Evolutionary conservation across 1,140 invertebrate genomes (phyloP).

Genomic region (Drosophila arawakana): DNA sequence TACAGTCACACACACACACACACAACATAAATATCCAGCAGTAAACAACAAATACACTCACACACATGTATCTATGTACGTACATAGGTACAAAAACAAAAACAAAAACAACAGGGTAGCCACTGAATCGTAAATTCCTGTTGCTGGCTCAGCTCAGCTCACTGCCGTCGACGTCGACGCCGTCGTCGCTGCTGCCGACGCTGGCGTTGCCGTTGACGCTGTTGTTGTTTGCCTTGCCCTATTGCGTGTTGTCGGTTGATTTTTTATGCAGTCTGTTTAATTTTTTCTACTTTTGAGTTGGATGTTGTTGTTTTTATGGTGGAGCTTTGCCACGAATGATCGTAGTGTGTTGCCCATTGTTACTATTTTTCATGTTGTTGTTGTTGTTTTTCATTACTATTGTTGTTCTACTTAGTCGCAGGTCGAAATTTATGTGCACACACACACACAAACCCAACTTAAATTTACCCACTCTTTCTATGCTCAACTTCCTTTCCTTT

Average conservation of each 20-base stretch:
- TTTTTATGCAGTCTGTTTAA: conserved; percentile 77
- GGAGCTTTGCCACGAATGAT: conserved; percentile 72
- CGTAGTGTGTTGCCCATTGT: conserved; percentile 58
- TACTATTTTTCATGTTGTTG: conserved; percentile 32
- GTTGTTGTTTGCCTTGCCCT: conserved; percentile 83
- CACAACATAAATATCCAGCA: conserved; percentile 40
- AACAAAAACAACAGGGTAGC: conserved; percentile 72
- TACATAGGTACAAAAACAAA: conserved; percentile 45
- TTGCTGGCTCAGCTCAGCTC: conserved; percentile 66
- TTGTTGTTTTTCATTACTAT: conserved; percentile 26
- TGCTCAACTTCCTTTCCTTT: conserved; percentile 61
- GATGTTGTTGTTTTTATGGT: conserved; percentile 53
- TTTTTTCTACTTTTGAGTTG: conserved; percentile 76
- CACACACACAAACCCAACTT: neutral
- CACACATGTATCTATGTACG: conserved; percentile 18
- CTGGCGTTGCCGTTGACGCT: conserved; percentile 57
- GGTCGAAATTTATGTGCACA: conserved; percentile 45
- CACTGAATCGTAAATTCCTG: conserved; percentile 82
- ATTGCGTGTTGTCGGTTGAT: conserved; percentile 81
- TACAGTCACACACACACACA: conserved; percentile 1
- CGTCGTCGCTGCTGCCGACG: conserved; percentile 30
- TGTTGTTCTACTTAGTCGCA: conserved; percentile 72
- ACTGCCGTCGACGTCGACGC: conserved; percentile 30
- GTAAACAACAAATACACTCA: conserved; percentile 53
- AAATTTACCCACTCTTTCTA: conserved; percentile 55